Evolutionary conservation across 2,888 invertebrate species (phyloP), one percentile per base, ranked within the genome.

Genomic region (Lycia hirtaria): DNA sequence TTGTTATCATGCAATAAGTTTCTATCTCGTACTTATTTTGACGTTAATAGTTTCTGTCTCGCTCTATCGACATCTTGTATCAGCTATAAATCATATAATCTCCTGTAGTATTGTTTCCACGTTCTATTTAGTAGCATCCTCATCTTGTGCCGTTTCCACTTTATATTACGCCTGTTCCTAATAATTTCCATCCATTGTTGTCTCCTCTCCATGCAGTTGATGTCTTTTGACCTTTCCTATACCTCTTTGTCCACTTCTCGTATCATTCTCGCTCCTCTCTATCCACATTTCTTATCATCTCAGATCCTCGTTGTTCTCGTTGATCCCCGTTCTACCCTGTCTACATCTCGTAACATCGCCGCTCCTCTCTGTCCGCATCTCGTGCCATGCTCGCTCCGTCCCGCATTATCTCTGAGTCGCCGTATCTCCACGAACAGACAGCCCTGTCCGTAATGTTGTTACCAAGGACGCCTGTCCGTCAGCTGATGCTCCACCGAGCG

Each of bases 401-500:
- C 35, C 17, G 10, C 4, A 4, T 17, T 19, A n/a, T 19, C n/a
- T n/a, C n/a, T n/a, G n/a, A n/a, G n/a, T n/a, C n/a, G n/a, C n/a
- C n/a, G n/a, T n/a, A n/a, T n/a, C n/a, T n/a, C n/a, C n/a, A n/a
- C n/a, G n/a, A 20, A 12, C n/a, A 20, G 24, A 26, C n/a, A 22
- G 26, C 14, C 9, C 15, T 24, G 33, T 33, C 48, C 9, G 22
- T 61, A 56, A 60, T 51, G 56, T 58, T 28, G 56, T 54, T 49
- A 50, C 24, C 33, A 38, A 48, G 51, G 51, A 10, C 47, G 49
- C 55, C 26, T 50, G 47, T 54, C 50, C 51, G 47, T 56, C 56
- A 56, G 40, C 22, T 35, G 19, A 12, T 52, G 60, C 50, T 56
- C 52, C 40, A 24, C 50, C 56, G 58, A 40, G 50, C 58, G 44